phyloP scores from a whole-genome alignment of 64 coral and sea anemone species.

The Exaiptasia diaphana region DNA sequence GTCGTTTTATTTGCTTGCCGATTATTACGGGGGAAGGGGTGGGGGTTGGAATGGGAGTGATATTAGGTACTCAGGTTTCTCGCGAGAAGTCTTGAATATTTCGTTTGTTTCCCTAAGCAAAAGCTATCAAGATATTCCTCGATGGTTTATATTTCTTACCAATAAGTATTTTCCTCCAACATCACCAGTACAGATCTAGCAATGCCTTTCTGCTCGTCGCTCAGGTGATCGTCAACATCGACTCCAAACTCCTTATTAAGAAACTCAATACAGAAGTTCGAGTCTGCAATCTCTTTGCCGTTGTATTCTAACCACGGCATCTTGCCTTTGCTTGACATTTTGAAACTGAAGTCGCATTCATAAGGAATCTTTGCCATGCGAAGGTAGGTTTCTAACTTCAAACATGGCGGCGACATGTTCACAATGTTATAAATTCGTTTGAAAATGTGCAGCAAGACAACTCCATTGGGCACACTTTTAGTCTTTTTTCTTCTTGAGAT shows the following conservation, averaged over 20 bases:
- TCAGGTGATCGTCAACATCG: slow-evolving; percentile 48
- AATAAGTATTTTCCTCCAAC: slow-evolving; percentile 62
- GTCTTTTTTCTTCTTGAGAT: not conserved
- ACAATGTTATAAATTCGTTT: not conserved
- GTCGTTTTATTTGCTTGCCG: too few relatives aligned
- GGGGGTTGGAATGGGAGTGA: too few relatives aligned
- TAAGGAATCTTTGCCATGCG: slow-evolving; percentile 66
- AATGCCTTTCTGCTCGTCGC: slow-evolving; percentile 6
- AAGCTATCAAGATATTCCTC: too few relatives aligned
- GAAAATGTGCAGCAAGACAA: slow-evolving; percentile 34
- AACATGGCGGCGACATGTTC: slow-evolving; percentile 18
- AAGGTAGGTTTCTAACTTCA: slow-evolving; percentile 51
- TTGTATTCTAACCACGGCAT: slow-evolving; percentile 60
- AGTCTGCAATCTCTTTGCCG: slow-evolving; percentile 37
- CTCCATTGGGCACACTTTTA: not conserved
- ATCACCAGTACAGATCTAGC: slow-evolving; percentile 23
- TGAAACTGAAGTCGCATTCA: not conserved
- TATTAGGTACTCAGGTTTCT: too few relatives aligned
- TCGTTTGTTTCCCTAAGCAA: too few relatives aligned
- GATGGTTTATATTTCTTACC: too few relatives aligned
- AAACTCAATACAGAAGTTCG: slow-evolving; percentile 48
- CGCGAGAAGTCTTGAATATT: too few relatives aligned
- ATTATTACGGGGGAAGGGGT: too few relatives aligned
- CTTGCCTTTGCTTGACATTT: slow-evolving; percentile 51
- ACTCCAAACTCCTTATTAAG: slow-evolving; percentile 40